These are phyloP conservation scores for Ophion ventricosus DNA, from an alignment of 2,888 invertebrate species.

Conservation along the genomic window DNA sequence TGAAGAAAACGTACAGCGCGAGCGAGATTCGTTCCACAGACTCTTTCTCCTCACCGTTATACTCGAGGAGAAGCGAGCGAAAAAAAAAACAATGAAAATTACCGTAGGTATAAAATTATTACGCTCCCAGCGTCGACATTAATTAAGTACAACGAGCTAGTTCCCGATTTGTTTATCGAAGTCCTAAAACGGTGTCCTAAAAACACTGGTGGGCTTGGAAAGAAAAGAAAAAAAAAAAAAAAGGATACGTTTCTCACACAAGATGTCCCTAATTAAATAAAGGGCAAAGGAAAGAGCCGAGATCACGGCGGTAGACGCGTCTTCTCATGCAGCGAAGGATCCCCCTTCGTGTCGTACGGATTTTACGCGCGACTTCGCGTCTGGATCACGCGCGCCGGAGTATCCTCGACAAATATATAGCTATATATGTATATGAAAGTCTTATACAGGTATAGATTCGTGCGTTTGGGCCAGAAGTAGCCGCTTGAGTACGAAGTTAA, in stretches of 20 bases:
- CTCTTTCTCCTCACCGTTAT: neutral
- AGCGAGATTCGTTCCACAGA: neutral
- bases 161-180: constrained; percentile 6
- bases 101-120: neutral
- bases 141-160: constrained; percentile 2
- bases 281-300: constrained; percentile 8
- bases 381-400: constrained; percentile 52
- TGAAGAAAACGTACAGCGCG: neutral
- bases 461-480: constrained; percentile 39
- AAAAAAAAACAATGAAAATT: neutral
- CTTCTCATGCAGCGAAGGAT: constrained; percentile 44
- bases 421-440: constrained; percentile 27
- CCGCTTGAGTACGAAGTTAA: constrained; percentile 41
- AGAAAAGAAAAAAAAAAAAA: too few species aligned
- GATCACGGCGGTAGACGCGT: constrained; percentile 16
- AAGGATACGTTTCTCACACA: neutral
- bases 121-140: neutral
- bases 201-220: neutral
- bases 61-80: neutral
- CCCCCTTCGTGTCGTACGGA: constrained; percentile 41
- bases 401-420: constrained; percentile 40
- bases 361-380: constrained; percentile 58
- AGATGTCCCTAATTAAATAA: constrained; percentile 12
- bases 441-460: constrained; percentile 2
- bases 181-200: neutral